These are phyloP conservation scores for Caenorhabditis sp. DNA, from an alignment of 2,888 invertebrate species.

Conservation along the genomic window DNA sequence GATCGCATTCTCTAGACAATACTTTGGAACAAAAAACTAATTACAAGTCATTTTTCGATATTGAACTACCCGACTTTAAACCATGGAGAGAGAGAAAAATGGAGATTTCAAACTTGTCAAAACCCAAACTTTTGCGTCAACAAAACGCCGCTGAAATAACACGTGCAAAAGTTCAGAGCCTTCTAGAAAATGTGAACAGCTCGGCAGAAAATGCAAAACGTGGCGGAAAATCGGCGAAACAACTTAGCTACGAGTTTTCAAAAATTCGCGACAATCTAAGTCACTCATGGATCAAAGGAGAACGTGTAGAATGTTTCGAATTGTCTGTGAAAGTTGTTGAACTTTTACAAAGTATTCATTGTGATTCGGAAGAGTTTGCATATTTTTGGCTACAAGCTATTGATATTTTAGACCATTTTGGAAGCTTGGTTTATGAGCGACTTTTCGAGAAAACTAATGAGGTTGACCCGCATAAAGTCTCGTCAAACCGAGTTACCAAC, in stretches of 20 bases:
- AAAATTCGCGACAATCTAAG: conserved; percentile 11
- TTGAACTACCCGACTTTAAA: neutral
- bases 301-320: conserved; percentile 33
- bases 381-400: conserved; percentile 96
- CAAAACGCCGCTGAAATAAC: neutral
- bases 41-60: neutral
- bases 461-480: conserved; percentile 28
- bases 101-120: neutral
- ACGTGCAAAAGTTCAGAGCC: neutral
- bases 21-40: neutral
- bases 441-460: conserved; percentile 78
- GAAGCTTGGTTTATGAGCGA: conserved; percentile 84
- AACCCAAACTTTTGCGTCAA: neutral
- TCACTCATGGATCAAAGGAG: conserved; percentile 15
- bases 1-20: neutral
- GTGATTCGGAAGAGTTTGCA: conserved; percentile 30
- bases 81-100: neutral
- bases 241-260: neutral
- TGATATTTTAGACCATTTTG: conserved; percentile 92
- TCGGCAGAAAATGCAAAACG: neutral
- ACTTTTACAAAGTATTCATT: neutral
- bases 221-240: neutral
- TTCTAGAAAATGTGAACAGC: neutral
- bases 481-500: conserved; percentile 8
- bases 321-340: neutral